Base-by-base conservation (phyloP, 2,797 vertebrate species). In the Dicrostonyx torquatus region DNA sequence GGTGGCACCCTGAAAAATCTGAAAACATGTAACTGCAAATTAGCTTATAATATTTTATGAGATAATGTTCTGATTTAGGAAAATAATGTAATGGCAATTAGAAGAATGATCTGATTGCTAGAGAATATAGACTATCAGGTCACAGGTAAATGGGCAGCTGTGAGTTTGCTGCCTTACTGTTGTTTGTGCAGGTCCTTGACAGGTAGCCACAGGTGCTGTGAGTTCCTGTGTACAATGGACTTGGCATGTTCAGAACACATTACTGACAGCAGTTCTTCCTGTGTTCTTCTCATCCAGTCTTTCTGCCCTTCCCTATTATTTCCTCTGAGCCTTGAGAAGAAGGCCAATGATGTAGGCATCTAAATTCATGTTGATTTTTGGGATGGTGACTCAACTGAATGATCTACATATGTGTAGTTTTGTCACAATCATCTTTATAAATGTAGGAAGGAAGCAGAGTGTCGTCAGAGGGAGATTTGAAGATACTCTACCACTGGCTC, bases 41-140 rank as follows among this genome's bases (percentile, higher is more conserved):
- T 70, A 86, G 37, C n/a, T 93, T 62, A 43, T 53, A 50, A 20
- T 48, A 86, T 78, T 88, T 79, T 76, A 50, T 13, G 18, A 83
- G 18, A 66, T 53, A 64, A 75, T 95, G 89, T 87, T 89, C 24
- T 85, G 13, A 87, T 89, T 86, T 93, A 58, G 37, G 53, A 91
- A 87, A 72, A 93, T 60, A 78, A 64, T 89, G 43, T 72, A 78
- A 34, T 17, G 4, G 6, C 66, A 26, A 90, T 91, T 91, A 78
- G 26, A 50, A 87, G 50, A 86, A 96, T 77, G 7, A 85, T 18
- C 14, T 90, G 53, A 5, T 40, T 79, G 53, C 85, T 87, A 84
- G 60, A 73, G 96, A 95, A 83, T 68, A 68, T 6, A 50, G 3
- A 53, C 4, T 37, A 37, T 77, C 3, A 70, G 26, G 91, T 89